Evolutionary conservation across 2,888 invertebrate species (phyloP).

Genomic region (Bimastos eiseni): DNA sequence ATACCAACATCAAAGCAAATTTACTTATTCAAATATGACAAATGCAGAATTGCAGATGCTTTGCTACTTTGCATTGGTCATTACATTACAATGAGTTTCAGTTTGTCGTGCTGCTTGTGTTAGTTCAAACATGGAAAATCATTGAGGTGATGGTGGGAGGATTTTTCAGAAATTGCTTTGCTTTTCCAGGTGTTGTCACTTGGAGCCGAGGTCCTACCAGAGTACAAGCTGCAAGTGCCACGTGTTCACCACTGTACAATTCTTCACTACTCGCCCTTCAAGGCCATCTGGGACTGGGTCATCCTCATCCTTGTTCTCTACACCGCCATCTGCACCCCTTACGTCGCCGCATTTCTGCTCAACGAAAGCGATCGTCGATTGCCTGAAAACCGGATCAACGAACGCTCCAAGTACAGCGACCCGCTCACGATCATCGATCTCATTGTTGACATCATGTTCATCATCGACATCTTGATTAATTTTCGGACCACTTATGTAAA

Average conservation of each 20-base stretch:
- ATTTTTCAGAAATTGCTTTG: neutral
- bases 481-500: slow-evolving; percentile 99
- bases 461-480: slow-evolving; percentile 98
- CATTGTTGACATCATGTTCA: slow-evolving; percentile 83
- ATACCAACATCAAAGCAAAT: no score
- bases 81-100: no score
- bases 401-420: slow-evolving; percentile 60
- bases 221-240: slow-evolving; percentile 92
- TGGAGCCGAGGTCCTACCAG: slow-evolving; percentile 92
- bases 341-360: slow-evolving; percentile 95
- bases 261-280: slow-evolving; percentile 96
- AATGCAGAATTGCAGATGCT: no score
- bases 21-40: no score
- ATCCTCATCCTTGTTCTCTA: slow-evolving; percentile 93
- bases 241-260: slow-evolving; percentile 96
- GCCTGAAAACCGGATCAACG: neutral
- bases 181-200: slow-evolving; percentile 83
- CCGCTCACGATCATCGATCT: slow-evolving; percentile 95
- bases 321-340: slow-evolving; percentile 97
- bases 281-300: slow-evolving; percentile 99
- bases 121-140: no score
- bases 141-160: no score
- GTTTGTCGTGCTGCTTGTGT: no score
- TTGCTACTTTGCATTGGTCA: no score
- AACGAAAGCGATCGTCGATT: slow-evolving; percentile 69